Conservation (phyloP, 2,888 invertebrate genomes). For the Caenorhabditis sp. region DNA sequence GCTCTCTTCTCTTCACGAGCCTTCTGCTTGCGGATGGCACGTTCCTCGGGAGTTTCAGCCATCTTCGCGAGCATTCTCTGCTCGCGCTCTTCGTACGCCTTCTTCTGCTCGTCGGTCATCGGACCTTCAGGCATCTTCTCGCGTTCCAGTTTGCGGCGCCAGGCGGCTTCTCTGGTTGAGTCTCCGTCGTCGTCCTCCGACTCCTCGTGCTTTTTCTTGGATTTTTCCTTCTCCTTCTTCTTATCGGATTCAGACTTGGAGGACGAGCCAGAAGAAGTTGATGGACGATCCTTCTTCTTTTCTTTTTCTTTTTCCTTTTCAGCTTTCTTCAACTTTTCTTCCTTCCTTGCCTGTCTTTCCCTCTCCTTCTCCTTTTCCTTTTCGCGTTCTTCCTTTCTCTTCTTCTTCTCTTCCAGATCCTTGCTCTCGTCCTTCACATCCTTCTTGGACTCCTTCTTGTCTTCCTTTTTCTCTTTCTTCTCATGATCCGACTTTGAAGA, state of each 20-base stretch:
- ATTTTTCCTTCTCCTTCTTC: constrained; percentile 8
- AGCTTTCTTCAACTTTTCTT: not conserved
- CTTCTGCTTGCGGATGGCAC: constrained; percentile 34
- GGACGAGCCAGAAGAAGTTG: too few species aligned
- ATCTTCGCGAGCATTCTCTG: constrained; percentile 1
- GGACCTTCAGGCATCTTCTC: constrained; percentile 13
- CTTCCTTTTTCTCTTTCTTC: constrained; percentile 20
- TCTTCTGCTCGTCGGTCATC: not conserved
- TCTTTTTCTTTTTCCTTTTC: constrained; percentile 18
- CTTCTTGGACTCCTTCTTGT: not conserved
- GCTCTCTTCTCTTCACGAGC: constrained; percentile 20
- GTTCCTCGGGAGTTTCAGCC: constrained; percentile 34
- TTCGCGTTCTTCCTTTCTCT: not conserved
- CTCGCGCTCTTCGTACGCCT: not conserved
- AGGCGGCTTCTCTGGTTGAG: constrained; percentile 19
- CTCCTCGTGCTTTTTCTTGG: constrained; percentile 14
- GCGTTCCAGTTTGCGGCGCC: not conserved
- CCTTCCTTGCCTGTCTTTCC: not conserved
- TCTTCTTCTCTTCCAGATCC: not conserved
- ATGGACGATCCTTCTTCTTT: not conserved
- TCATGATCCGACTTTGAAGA: not conserved
- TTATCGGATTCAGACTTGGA: not conserved
- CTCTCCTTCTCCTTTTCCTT: not conserved
- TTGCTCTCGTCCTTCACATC: not conserved
- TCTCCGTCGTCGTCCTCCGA: too few species aligned